These are phyloP conservation scores for Hirundo rustica DNA, from an alignment of 2,797 vertebrate species.

Conservation along the genomic window DNA sequence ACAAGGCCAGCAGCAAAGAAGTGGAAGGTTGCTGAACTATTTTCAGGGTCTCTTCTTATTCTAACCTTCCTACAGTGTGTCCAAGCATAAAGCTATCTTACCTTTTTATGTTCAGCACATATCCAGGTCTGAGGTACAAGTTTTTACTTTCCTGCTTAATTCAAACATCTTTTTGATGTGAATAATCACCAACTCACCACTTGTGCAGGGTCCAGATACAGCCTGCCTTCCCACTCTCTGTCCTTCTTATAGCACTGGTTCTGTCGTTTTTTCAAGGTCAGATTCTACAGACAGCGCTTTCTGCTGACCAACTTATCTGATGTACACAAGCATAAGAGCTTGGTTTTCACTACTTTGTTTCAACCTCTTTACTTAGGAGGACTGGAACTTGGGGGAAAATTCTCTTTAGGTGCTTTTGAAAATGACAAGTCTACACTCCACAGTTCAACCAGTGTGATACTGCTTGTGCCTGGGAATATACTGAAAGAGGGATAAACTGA, in stretches of 20 bases:
- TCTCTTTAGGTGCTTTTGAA: not conserved
- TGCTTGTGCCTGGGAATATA: not conserved
- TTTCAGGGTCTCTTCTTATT: slow-evolving; percentile 30
- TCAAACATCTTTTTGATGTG: not conserved
- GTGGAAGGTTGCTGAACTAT: slow-evolving; percentile 4
- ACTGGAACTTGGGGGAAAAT: fast-evolving
- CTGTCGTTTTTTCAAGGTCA: not conserved
- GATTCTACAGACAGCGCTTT: not conserved
- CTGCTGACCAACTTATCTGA: not conserved
- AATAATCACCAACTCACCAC: not conserved
- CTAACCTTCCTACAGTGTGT: not conserved
- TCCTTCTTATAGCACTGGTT: not conserved
- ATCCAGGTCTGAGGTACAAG: not conserved
- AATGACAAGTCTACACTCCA: not conserved
- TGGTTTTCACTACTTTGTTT: not conserved
- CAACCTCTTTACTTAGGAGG: not conserved
- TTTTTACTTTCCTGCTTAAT: not conserved
- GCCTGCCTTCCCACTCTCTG: not conserved
- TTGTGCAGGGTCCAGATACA: not conserved
- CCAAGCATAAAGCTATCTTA: not conserved
- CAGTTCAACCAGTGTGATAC: not conserved
- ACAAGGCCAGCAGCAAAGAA: slow-evolving; percentile 26
- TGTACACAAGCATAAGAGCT: not conserved
- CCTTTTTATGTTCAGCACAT: not conserved
- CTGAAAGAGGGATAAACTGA: not conserved